Evolutionary conservation across 1,140 invertebrate species (phyloP), one percentile per base, ranked within the genome.

Genomic region (Ylistrum balloti): DNA sequence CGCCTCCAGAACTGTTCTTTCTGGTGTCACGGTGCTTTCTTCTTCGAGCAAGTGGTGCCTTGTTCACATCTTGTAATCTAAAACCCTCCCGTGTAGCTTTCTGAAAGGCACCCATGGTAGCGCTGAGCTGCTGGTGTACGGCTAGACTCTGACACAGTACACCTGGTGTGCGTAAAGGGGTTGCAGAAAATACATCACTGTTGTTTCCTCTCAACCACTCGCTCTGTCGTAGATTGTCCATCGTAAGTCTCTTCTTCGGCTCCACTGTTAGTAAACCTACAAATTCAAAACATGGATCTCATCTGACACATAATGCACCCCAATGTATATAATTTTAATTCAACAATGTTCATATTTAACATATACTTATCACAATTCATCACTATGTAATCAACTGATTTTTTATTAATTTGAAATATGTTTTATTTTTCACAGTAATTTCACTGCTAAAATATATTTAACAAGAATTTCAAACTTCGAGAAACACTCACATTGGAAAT

Each of bases 181-280:
- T 97, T 90, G 92, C 95, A 86, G 93, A 95, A 90, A 91, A 94
- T 85, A 91, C 96, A 94, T 93, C 96, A 95, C 45, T 93, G 90
- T 92, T 95, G 91, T 91, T 95, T 90, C 90, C 96, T 88, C 95
- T 93, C 33, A 98, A 90, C 98, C 98, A 98, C 10, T 97, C 95
- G 94, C 97, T 97, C 11, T 96, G 95, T 0, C 97, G 95, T 0
- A 98, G 96, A 85, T 98, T 97, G 20, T 93, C 92, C 95, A 98
- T 97, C 34, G 97, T 97, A 9, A 98, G 95, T 89, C 98, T 96
- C 93, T 97, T 97, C 33, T 96, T 96, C 0, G 98, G 98, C 94
- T 99, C 98, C 0, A 98, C 97, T 0, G 98, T 98, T 33, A 99
- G 95, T 33, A 99, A 96, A 17, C 97, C 97, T 96, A 92, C 10